Percentiles rank a stretch among this genome's conserved stretches.
phyloP scores from a whole-genome alignment of 2,888 invertebrate species.

The Habrosyne pyritoides region DNA sequence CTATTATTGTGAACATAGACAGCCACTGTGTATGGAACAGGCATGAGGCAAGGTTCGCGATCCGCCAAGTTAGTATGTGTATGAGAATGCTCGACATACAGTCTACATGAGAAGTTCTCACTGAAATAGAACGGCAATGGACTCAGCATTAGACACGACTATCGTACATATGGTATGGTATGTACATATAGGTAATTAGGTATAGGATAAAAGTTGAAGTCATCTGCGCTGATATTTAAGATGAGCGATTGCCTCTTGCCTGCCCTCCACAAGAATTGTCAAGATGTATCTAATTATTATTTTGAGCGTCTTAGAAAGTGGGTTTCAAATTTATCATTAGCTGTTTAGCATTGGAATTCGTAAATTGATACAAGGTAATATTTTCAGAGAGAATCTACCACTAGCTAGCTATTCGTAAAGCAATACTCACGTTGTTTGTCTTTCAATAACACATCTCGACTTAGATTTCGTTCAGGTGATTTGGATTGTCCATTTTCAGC shows the following conservation, averaged over 20 bases:
- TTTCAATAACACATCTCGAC: conserved; percentile 18
- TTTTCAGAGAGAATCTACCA: background rate
- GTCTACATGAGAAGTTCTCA: conserved; percentile 38
- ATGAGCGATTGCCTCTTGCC: background rate
- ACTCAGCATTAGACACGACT: conserved; percentile 11
- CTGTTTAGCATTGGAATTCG: too few species aligned
- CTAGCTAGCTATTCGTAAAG: conserved; percentile 19
- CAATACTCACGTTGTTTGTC: conserved; percentile 56
- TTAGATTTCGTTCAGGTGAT: conserved; percentile 20
- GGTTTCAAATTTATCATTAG: too few species aligned
- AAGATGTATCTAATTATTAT: too few species aligned
- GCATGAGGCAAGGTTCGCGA: conserved; percentile 43
- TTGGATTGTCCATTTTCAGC: conserved; percentile 39
- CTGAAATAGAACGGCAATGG: conserved; percentile 51
- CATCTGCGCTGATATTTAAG: background rate
- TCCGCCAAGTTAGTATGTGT: conserved; percentile 56
- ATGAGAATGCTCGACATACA: conserved; percentile 46
- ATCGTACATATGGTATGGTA: background rate
- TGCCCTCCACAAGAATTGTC: background rate
- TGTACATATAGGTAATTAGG: too few species aligned
- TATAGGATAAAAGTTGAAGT: too few species aligned
- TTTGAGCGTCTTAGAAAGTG: too few species aligned
- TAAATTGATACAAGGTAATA: background rate
- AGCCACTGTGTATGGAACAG: conserved; percentile 42
- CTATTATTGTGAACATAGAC: conserved; percentile 55